Base-by-base conservation (phyloP, 2,797 vertebrate genomes). In the Lutjanus argentimaculatus region DNA sequence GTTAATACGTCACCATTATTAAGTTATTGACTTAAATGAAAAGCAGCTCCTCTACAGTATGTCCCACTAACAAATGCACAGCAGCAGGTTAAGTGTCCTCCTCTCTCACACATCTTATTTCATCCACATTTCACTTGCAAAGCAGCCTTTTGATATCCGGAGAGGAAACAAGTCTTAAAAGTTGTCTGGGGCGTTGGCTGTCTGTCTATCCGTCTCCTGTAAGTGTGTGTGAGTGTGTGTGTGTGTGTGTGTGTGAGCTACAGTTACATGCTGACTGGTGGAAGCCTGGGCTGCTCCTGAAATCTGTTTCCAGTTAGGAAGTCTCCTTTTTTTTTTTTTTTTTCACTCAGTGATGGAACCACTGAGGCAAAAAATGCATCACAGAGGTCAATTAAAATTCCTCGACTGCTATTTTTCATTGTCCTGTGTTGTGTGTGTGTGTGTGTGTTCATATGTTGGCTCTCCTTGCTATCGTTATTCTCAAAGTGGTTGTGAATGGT, bases 221-320 rank as follows among this genome's bases (percentile, higher is more conserved):
- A 49, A 43, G 52, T 59, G 57, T 72, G 58, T 71, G 55, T 57
- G 66, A 17, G 21, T 36, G 55, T 67, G 79, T 75, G 67, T 56
- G 53, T 25, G 67, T 61, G 69, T 36, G 67, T 48, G 68, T 40
- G 80, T 21, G 67, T 15, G 63, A 79, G 85, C 53, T 88, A 87
- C 80, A 89, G 88, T 91, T 91, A 84, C 90, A 92, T 91, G 91
- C 87, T 90, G 85, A 91, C 89, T 90, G 84, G 78, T 79, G 66
- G 79, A 92, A 91, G 86, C 79, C 77, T 75, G 72, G 66, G 53
- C 84, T 85, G 79, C 86, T 87, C 67, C 83, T 89, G 43, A 92
- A 95, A 94, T 96, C 91, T 96, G 95, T 94, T 96, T 95, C 92
- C 90, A 91, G 88, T 95, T 95, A 96, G 58, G 36, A 86, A 72